Evolutionary conservation across 2,113 vertebrate species (phyloP).

Genomic region (Mixornis gularis): DNA sequence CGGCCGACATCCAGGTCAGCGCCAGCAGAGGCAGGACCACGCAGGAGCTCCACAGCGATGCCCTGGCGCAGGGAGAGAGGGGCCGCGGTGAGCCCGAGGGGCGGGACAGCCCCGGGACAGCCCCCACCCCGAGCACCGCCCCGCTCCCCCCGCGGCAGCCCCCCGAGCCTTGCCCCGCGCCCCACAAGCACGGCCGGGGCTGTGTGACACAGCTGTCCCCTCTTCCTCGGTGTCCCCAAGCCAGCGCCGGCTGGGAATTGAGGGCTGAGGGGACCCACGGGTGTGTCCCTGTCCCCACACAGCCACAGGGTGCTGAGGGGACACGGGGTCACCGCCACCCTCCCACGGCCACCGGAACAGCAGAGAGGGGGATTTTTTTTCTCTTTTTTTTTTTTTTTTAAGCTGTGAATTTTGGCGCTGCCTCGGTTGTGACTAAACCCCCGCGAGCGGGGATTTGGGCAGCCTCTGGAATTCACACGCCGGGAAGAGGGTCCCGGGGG

Average conservation of each 20-base stretch:
- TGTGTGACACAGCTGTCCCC: neutral
- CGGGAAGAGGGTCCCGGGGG: neutral
- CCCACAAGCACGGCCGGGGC: neutral
- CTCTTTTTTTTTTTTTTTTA: neutral
- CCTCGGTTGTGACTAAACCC: neutral
- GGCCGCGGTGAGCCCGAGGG: neutral
- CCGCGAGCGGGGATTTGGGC: neutral
- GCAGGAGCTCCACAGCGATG: conserved; percentile 88
- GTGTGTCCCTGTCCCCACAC: neutral
- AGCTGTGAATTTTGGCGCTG: neutral
- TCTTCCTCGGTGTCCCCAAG: neutral
- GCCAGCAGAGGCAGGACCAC: conserved; percentile 93
- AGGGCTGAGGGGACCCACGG: neutral
- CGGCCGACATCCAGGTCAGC: conserved; percentile 98
- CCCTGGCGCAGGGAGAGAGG: conserved; percentile 70
- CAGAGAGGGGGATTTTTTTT: neutral
- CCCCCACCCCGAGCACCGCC: neutral
- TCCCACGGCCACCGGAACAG: neutral
- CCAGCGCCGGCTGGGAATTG: neutral
- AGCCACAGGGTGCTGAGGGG: neutral
- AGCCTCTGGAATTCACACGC: neutral
- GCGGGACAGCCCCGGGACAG: neutral
- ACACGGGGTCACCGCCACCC: rapidly evolving
- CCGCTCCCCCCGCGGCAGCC: neutral
- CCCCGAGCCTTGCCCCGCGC: neutral